Base-by-base conservation (phyloP, 2,888 invertebrate species). In the Lacanobia oleracea region DNA sequence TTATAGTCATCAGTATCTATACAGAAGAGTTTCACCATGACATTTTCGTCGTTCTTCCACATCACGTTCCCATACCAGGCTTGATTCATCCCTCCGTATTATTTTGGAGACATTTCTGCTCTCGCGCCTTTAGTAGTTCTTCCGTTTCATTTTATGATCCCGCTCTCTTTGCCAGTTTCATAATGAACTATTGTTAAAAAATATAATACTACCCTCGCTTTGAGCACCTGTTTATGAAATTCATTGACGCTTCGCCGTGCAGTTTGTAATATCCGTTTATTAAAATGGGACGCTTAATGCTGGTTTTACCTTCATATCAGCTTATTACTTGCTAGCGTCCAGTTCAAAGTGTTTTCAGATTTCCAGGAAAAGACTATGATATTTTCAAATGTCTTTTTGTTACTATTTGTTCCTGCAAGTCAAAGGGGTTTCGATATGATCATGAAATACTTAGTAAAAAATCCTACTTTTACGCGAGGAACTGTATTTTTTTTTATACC, bases 181-280 rank as follows among this genome's bases (percentile, higher is more conserved):
- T 64, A 69, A 72, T 59, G 37, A 81, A 75, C 59, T 59, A 71
- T 74, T 71, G 21, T 43, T 27, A 63, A 66, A 73, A 60, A 57
- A 65, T 53, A 57, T 61, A 62, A 60, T 53, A 66, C 54, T 54
- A 67, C 51, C 45, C n/a, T 21, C 54, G 33, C 63, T 79, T 51
- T 67, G 64, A 66, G 33, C 45, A 62, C 27, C 21, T 59, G 51
- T 68, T 72, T 60, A 61, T 64, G 59, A 61, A 81, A 81, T 70
- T 48, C 54, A 63, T 63, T 51, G 56, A 64, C 45, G 67, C 64
- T 43, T 69, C 50, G 9, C 67, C 53, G 62, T 80, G 56, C 56
- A 53, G 48, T 65, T 66, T 66, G 27, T 76, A 76, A 76, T 72
- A 72, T 79, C 54, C 65, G 23, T 76, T 76, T 76, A 79, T 82